Percentiles rank a stretch among this genome's conserved stretches.
phyloP scores from a whole-genome alignment of 2,113 vertebrate species.

The Machaerirhynchus nigripectus region DNA sequence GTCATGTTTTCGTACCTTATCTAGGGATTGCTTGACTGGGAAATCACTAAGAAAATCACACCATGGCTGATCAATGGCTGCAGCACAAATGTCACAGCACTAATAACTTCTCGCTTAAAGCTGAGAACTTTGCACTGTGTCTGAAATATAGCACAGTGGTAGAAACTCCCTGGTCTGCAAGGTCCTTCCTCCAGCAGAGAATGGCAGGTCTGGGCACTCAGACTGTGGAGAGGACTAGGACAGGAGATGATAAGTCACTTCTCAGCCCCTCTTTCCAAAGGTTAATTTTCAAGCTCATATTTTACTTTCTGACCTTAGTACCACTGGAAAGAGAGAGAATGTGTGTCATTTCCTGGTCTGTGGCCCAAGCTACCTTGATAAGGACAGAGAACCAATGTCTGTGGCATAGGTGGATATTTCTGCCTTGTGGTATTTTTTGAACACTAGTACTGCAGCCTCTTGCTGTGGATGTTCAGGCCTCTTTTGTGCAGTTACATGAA shows the following conservation, averaged over 20 bases:
- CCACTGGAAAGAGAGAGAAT: background rate
- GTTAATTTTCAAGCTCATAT: background rate
- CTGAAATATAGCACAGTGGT: background rate
- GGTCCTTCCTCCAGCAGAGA: background rate
- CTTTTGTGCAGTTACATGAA: background rate
- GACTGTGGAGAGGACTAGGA: background rate
- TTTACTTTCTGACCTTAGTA: background rate
- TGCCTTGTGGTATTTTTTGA: background rate
- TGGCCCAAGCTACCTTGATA: background rate
- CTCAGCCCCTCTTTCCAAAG: background rate
- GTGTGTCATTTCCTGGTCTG: background rate
- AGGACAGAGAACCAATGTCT: background rate
- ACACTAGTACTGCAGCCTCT: background rate
- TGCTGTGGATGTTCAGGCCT: background rate
- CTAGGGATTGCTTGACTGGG: background rate
- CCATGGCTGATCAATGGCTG: background rate
- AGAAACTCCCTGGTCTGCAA: background rate
- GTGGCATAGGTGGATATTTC: background rate
- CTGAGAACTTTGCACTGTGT: background rate
- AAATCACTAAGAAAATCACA: slow-evolving; percentile 1
- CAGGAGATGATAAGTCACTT: background rate
- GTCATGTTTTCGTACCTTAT: background rate
- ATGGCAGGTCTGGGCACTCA: background rate
- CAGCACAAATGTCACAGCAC: background rate
- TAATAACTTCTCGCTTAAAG: background rate